Evolutionary conservation across 2,797 vertebrate genomes (phyloP), one percentile per base, ranked within the genome.

Genomic region (Hydrolagus colliei): DNA sequence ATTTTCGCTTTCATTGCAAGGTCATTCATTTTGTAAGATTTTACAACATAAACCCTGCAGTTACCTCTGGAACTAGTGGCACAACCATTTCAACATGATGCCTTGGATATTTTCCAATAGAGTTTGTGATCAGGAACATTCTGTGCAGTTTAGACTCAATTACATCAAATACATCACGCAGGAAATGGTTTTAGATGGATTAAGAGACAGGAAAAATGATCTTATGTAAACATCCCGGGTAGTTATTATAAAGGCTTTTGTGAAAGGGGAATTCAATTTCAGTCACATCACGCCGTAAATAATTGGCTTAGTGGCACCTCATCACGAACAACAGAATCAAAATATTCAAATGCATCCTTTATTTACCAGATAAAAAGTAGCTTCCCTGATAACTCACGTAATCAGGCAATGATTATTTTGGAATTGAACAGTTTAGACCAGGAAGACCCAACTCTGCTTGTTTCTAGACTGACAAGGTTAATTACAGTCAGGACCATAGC

Each of bases 131-230:
- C 18, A 41, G 79, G 59, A 62, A 61, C 27, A 80, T 65, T 82
- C 32, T 0, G 27, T 82, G 63, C 65, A 82, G 35, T 68, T 68
- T 0, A 10, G 16, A 18, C 20, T 9, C 9, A 76, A 76, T 35
- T 18, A 9, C 13, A 80, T 13, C 22, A 32, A 62, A 6, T 80
- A 27, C 27, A 63, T 27, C 41, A 52, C 27, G 14, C 52, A 27
- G 20, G 27, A 63, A 80, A 80, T 14, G 1, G 79, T 67, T 82
- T 82, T 68, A 82, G 68, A 82, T 68, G 27, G 62, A 82, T 27
- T 20, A 9, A 10, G 79, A 27, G 32, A 67, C 14, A 32, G 14
- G 22, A 27, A 68, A 82, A 41, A 41, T 9, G 79, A 71, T 20
- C 27, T 67, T 1, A 52, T 52, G 41, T 52, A 52, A 52, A 52